Conservation (phyloP, 2,113 vertebrate species). For the Dasyornis broadbenti region DNA sequence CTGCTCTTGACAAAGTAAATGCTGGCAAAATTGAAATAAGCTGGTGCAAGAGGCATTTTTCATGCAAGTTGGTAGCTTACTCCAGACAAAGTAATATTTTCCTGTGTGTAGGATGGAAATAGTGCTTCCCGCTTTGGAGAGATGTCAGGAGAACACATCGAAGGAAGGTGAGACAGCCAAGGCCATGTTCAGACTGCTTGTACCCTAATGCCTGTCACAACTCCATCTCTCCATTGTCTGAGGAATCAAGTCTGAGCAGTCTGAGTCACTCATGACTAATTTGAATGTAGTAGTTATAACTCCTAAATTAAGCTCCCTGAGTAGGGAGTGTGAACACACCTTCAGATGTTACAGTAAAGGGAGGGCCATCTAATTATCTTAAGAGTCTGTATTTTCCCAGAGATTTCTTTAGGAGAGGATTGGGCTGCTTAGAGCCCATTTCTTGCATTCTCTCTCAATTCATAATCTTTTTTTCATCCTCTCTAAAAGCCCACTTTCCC, state of each 20-base stretch:
- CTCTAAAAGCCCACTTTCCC: neutral
- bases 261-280: constrained; percentile 50
- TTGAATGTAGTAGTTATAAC: neutral
- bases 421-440: neutral
- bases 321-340: constrained; percentile 40
- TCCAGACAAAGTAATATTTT: neutral
- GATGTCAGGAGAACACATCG: neutral
- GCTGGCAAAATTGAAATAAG: neutral
- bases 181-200: neutral
- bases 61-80: neutral
- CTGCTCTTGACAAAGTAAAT: constrained; percentile 22
- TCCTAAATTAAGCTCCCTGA: neutral
- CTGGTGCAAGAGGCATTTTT: neutral
- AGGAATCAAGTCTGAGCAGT: neutral
- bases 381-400: neutral
- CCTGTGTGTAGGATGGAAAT: neutral
- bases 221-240: constrained; percentile 25
- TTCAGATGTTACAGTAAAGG: constrained; percentile 1
- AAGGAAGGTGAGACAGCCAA: neutral
- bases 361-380: neutral
- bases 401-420: neutral
- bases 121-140: neutral
- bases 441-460: neutral
- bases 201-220: neutral
- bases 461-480: neutral